Conservation (phyloP, 2,888 invertebrate genomes). For the Andrena bicolor region DNA sequence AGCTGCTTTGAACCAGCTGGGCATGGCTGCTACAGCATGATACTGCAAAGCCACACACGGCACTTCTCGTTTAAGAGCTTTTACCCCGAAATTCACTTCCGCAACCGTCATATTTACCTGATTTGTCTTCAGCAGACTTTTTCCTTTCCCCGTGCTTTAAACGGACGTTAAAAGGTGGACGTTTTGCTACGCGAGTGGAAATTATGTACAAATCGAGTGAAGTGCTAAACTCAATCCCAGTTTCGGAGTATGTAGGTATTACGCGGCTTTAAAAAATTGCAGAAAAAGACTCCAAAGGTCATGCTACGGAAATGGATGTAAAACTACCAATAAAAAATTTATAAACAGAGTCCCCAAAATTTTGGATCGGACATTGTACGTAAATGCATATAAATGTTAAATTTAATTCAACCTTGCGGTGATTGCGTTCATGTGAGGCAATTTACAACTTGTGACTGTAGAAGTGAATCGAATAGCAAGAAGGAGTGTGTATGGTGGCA, state of each 20-base stretch:
- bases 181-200: background rate
- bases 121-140: background rate
- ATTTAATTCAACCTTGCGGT: too few species aligned
- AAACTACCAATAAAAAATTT: background rate
- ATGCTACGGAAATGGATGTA: background rate
- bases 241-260: background rate
- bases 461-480: too few species aligned
- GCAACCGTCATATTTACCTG: background rate
- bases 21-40: too few species aligned
- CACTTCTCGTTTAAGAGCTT: background rate
- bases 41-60: too few species aligned
- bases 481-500: too few species aligned
- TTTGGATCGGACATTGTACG: background rate
- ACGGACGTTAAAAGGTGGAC: background rate
- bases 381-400: too few species aligned
- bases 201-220: background rate
- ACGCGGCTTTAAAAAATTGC: background rate
- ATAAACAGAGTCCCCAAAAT: background rate
- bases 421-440: too few species aligned
- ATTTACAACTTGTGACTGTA: too few species aligned
- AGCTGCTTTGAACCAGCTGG: background rate
- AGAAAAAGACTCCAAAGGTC: background rate
- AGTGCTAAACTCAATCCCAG: background rate
- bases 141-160: background rate
- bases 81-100: background rate